phyloP scores from a whole-genome alignment of 2,888 invertebrate genomes.

The Calameuta filiformis region DNA sequence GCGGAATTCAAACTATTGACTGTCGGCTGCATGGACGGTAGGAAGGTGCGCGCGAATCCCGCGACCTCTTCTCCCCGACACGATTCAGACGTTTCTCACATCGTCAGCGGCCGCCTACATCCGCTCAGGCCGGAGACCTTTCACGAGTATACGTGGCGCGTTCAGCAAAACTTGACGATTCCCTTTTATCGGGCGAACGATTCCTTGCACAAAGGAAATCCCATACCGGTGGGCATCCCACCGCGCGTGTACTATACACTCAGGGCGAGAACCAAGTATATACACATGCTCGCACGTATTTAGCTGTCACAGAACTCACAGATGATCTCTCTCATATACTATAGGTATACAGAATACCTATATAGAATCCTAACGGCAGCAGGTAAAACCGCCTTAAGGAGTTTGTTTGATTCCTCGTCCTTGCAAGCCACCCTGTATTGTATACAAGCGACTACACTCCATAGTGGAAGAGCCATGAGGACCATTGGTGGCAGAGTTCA shows the following conservation, averaged over 20 bases:
- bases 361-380: conserved; percentile 18
- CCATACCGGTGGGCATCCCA: conserved; percentile 1
- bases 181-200: conserved; percentile 17
- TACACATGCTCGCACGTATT: not conserved
- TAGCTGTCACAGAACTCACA: not conserved
- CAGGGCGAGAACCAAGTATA: not conserved
- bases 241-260: not conserved
- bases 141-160: not conserved
- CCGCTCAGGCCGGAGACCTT: not conserved
- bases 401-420: conserved; percentile 46
- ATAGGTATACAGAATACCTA: not conserved
- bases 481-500: not conserved
- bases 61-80: not conserved
- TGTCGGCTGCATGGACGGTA: not conserved
- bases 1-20: not conserved
- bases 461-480: conserved; percentile 11
- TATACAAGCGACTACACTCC: conserved; percentile 28
- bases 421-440: conserved; percentile 47
- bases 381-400: conserved; percentile 43
- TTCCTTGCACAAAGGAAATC: conserved; percentile 35
- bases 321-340: not conserved
- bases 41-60: not conserved
- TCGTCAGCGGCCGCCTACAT: not conserved
- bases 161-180: not conserved
- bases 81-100: not conserved